A percentile compares a stretch with the other conserved stretches of the same genome.
Evolutionary conservation across 2,797 vertebrate species (phyloP).

Genomic region (Crenichthys baileyi): DNA sequence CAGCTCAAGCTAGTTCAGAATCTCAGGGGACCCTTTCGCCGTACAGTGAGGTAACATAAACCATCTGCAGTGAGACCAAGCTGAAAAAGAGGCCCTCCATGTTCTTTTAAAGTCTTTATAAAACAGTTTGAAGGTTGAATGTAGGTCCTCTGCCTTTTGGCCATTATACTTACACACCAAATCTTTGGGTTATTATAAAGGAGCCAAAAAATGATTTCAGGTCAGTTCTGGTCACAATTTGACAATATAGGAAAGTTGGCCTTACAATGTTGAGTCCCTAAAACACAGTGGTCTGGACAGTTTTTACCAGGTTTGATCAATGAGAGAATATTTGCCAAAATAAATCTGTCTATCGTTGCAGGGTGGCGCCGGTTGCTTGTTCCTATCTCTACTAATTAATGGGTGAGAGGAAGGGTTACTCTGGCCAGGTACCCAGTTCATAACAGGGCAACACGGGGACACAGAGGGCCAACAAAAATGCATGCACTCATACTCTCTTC

Average conservation of each 20-base stretch:
- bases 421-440: not conserved
- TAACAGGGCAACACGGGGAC: too few species aligned
- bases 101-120: constrained; percentile 43
- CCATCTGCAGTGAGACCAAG: constrained; percentile 67
- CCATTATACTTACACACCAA: constrained; percentile 25
- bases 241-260: not conserved
- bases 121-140: constrained; percentile 38
- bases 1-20: constrained; percentile 57
- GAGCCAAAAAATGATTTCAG: not conserved
- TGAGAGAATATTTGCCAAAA: not conserved
- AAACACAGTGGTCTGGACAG: not conserved
- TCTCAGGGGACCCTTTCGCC: constrained; percentile 67
- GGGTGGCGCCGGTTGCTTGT: not conserved
- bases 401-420: not conserved
- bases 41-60: constrained; percentile 76
- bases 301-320: not conserved
- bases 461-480: too few species aligned
- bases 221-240: not conserved
- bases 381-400: not conserved
- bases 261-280: not conserved
- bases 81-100: constrained; percentile 36
- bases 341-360: not conserved
- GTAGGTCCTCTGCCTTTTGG: not conserved
- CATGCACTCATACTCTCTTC: too few species aligned
- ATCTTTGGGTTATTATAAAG: not conserved